phyloP scores from a whole-genome alignment of 2,888 invertebrate species.

The Hartigia nigra region DNA sequence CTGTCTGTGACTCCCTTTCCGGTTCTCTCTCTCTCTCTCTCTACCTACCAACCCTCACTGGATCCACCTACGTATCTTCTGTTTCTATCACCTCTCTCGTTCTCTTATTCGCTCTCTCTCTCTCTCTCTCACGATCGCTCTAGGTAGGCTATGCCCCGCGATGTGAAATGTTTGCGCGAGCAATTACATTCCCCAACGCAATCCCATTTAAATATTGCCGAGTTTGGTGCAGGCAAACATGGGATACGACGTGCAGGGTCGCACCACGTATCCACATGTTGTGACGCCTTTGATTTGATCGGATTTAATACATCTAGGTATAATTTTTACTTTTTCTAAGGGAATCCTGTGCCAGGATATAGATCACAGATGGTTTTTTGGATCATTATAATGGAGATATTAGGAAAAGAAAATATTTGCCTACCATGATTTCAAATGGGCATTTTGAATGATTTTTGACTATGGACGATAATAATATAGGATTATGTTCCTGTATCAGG shows the following conservation, averaged over 20 bases:
- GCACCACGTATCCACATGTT: not conserved
- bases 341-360: not conserved
- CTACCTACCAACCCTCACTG: conserved; percentile 19
- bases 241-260: conserved; percentile 8
- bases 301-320: not conserved
- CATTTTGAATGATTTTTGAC: not conserved
- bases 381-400: not conserved
- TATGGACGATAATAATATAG: not conserved
- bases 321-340: not conserved
- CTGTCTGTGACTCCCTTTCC: not conserved
- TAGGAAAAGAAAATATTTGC: not conserved
- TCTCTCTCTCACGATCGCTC: conserved; percentile 9
- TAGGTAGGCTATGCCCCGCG: conserved; percentile 18
- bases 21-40: conserved; percentile 17
- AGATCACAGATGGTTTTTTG: not conserved
- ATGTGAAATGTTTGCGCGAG: conserved; percentile 49
- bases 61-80: conserved; percentile 19
- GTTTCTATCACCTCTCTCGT: conserved; percentile 16
- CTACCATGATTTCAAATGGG: not conserved
- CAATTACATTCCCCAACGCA: conserved; percentile 60
- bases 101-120: conserved; percentile 18
- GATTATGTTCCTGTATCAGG: not conserved
- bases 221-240: conserved; percentile 51
- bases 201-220: conserved; percentile 61
- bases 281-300: not conserved